A percentile compares a stretch with the other conserved stretches of the same genome.
These are phyloP conservation scores for Brachionus rotundiformis DNA, from an alignment of 1,140 invertebrate species.

Conservation along the genomic window DNA sequence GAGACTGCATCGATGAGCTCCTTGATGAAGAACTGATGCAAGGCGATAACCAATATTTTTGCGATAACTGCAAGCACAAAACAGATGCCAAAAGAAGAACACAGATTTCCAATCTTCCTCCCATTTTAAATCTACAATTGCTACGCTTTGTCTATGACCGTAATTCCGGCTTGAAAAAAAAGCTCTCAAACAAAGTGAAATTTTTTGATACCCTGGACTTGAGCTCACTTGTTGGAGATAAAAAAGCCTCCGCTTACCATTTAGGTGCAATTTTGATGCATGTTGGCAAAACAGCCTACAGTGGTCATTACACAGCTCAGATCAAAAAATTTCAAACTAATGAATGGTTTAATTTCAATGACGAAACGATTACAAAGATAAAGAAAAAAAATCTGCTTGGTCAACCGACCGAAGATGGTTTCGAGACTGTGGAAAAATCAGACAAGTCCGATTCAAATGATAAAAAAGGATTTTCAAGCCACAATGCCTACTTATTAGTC, in stretches of 20 bases:
- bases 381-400: slow-evolving; percentile 65
- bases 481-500: slow-evolving; percentile 22
- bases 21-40: slow-evolving; percentile 71
- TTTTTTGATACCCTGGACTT: slow-evolving; percentile 74
- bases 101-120: slow-evolving; percentile 69
- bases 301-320: slow-evolving; percentile 74
- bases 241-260: slow-evolving; percentile 65
- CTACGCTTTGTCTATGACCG: slow-evolving; percentile 73
- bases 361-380: slow-evolving; percentile 71
- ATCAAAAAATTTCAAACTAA: slow-evolving; percentile 67
- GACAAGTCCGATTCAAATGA: slow-evolving; percentile 52
- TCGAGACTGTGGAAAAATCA: slow-evolving; percentile 61
- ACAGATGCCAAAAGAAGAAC: slow-evolving; percentile 71
- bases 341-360: slow-evolving; percentile 72
- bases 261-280: slow-evolving; percentile 72
- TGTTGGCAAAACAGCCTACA: slow-evolving; percentile 71
- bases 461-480: slow-evolving; percentile 38
- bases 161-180: slow-evolving; percentile 71
- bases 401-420: slow-evolving; percentile 66
- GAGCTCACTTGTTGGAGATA: slow-evolving; percentile 64
- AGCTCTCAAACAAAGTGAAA: slow-evolving; percentile 71
- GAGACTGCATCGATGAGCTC: slow-evolving; percentile 71
- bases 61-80: slow-evolving; percentile 69
- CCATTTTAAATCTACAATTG: slow-evolving; percentile 73
- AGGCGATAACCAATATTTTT: slow-evolving; percentile 72